Percentiles rank a stretch among this genome's conserved stretches.
phyloP scores from a whole-genome alignment of 2,113 vertebrate species.

The Cynocephalus volans region DNA sequence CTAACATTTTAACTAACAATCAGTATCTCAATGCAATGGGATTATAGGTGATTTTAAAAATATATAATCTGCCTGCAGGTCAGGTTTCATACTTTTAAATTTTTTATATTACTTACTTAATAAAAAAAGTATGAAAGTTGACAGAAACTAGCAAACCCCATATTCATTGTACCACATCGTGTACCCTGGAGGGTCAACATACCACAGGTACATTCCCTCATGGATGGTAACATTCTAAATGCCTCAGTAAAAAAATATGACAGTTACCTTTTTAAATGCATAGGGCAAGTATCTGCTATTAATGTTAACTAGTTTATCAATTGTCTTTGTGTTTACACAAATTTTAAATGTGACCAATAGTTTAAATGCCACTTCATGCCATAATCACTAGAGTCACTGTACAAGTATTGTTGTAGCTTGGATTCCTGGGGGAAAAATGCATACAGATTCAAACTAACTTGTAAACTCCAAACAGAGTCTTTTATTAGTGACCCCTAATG shows the following conservation, averaged over 20 bases:
- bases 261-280: background rate
- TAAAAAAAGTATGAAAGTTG: background rate
- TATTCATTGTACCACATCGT: background rate
- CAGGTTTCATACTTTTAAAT: no score
- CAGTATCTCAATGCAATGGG: background rate
- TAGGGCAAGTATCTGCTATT: background rate
- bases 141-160: background rate
- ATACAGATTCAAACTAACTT: slow-evolving; percentile 77
- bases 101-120: background rate
- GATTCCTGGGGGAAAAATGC: slow-evolving; percentile 7
- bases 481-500: slow-evolving; percentile 80
- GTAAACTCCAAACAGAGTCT: slow-evolving; percentile 82
- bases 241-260: background rate
- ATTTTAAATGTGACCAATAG: slow-evolving; percentile 34
- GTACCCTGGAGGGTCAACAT: background rate
- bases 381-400: background rate
- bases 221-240: background rate
- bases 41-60: background rate
- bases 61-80: no score
- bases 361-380: slow-evolving; percentile 31
- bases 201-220: background rate
- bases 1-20: slow-evolving; percentile 16
- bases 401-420: slow-evolving; percentile 33
- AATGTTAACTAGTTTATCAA: background rate
- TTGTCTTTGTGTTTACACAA: background rate